Evolutionary conservation across 2,797 vertebrate species (phyloP).

Genomic region (Sebastes cheni): DNA sequence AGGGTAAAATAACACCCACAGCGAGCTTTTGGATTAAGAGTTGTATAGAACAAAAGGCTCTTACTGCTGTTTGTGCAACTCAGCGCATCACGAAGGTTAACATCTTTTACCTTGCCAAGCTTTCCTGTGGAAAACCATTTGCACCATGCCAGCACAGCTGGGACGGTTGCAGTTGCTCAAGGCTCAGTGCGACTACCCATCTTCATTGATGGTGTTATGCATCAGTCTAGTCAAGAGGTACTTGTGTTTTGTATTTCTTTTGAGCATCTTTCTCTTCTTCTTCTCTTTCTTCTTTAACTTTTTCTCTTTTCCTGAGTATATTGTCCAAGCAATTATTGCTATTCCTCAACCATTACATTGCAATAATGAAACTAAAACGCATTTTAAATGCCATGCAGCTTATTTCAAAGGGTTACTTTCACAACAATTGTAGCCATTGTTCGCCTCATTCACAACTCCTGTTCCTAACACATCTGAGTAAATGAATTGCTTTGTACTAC

Average conservation of each 20-base stretch:
- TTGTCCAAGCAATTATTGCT: neutral
- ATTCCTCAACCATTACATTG: neutral
- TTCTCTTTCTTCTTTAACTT: too few species aligned
- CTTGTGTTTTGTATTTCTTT: neutral
- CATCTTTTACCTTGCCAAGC: neutral
- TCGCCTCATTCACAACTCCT: conserved; percentile 6
- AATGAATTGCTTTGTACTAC: neutral
- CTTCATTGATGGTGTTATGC: neutral
- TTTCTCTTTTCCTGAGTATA: neutral
- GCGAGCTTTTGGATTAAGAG: neutral
- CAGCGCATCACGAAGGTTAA: neutral
- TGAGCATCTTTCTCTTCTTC: neutral
- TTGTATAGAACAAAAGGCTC: neutral
- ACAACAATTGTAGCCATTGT: neutral
- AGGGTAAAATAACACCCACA: neutral
- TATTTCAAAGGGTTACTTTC: neutral
- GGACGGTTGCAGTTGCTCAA: neutral
- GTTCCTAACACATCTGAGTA: neutral
- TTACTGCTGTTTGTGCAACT: neutral
- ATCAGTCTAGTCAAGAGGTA: neutral
- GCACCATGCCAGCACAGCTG: neutral
- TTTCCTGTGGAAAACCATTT: neutral
- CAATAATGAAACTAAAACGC: neutral
- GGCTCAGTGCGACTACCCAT: neutral
- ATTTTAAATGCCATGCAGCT: neutral